phyloP scores from a whole-genome alignment of 2,888 invertebrate species.

The Helleia helle region DNA sequence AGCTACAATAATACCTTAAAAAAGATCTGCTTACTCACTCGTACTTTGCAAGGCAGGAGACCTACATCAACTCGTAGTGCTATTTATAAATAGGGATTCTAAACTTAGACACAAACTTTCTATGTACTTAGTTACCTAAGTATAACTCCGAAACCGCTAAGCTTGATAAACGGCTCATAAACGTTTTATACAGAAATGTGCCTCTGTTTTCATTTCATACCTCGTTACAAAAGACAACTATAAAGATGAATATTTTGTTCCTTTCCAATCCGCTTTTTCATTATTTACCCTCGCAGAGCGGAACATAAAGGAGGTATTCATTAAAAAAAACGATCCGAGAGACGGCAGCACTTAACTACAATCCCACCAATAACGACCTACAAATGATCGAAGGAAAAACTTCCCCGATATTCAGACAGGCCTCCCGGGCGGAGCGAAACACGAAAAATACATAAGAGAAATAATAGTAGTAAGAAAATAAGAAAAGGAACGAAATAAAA shows the following conservation, averaged over 20 bases:
- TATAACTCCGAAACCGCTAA: constrained; percentile 16
- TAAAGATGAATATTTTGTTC: constrained; percentile 29
- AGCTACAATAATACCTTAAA: too few relatives aligned
- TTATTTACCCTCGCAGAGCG: constrained; percentile 42
- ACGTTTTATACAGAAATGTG: constrained; percentile 7
- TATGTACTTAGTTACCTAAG: constrained; percentile 16
- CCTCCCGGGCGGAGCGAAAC: constrained; percentile 49
- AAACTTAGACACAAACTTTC: constrained; percentile 20
- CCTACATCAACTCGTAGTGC: too few relatives aligned
- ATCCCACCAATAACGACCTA: constrained; percentile 62
- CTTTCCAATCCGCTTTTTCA: constrained; percentile 32
- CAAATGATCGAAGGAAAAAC: constrained; percentile 62
- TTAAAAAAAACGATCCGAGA: constrained; percentile 57
- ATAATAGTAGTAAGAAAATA: constrained; percentile 67
- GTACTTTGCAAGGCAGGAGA: too few relatives aligned
- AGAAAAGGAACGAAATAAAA: constrained; percentile 59
- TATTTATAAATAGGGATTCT: constrained; percentile 24
- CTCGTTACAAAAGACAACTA: constrained; percentile 17
- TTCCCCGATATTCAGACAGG: constrained; percentile 32
- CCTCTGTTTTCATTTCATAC: constrained; percentile 11
- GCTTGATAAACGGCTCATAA: constrained; percentile 17
- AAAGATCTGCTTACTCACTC: too few relatives aligned
- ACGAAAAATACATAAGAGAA: constrained; percentile 69
- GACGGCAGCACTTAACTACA: constrained; percentile 52
- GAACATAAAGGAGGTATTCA: constrained; percentile 57